phyloP scores from a whole-genome alignment of 2,888 invertebrate species.

The Andrena dorsata region DNA sequence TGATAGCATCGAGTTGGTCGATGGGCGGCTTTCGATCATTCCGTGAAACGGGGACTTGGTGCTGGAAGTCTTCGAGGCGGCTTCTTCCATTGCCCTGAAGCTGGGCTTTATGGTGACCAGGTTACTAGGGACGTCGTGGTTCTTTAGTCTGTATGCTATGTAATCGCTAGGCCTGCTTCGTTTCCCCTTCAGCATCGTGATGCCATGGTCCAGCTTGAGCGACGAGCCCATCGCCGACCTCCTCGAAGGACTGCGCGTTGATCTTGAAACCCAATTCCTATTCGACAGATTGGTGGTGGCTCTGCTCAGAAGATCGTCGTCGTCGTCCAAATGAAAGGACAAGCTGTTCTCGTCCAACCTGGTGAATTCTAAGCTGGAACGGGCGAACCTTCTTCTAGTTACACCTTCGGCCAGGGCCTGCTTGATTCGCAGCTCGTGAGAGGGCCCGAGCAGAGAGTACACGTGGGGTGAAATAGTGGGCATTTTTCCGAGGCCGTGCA shows the following conservation, averaged over 20 bases:
- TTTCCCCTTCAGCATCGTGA: constrained; percentile 52
- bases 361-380: constrained; percentile 28
- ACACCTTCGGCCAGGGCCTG: constrained; percentile 62
- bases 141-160: background rate
- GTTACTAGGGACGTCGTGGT: constrained; percentile 5
- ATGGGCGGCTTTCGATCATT: constrained; percentile 15
- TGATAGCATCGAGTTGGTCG: constrained; percentile 45
- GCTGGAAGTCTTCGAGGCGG: constrained; percentile 45
- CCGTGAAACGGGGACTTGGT: constrained; percentile 41
- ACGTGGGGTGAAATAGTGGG: constrained; percentile 64
- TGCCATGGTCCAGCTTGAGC: constrained; percentile 43
- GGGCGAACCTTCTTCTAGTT: constrained; percentile 18
- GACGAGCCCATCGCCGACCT: constrained; percentile 29
- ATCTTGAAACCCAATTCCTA: constrained; percentile 36
- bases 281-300: constrained; percentile 28
- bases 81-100: constrained; percentile 21
- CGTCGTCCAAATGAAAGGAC: constrained; percentile 62
- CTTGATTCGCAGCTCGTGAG: constrained; percentile 70
- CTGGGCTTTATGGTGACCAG: constrained; percentile 43
- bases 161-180: constrained; percentile 8
- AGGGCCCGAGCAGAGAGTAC: constrained; percentile 69
- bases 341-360: constrained; percentile 54
- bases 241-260: constrained; percentile 38
- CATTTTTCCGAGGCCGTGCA: constrained; percentile 58
- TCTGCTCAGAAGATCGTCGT: constrained; percentile 40